Conservation (phyloP, 2,113 vertebrate genomes). For the Atlantisia rogersi region DNA sequence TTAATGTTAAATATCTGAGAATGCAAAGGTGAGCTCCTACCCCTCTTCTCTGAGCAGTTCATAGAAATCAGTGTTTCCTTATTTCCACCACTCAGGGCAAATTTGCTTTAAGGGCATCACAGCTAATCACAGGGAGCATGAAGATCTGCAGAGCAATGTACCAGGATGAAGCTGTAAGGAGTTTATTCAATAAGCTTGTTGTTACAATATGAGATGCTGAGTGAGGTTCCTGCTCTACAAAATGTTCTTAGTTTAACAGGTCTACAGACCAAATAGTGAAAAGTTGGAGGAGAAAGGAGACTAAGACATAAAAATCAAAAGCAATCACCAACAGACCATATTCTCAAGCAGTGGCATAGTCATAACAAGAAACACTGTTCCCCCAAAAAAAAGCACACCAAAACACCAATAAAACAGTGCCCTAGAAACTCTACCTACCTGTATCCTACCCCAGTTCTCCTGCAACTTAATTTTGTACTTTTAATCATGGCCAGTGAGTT, state of each 20-base stretch:
- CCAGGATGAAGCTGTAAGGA: neutral
- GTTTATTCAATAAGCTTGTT: neutral
- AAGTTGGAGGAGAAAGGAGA: neutral
- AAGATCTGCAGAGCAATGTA: neutral
- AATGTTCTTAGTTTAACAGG: neutral
- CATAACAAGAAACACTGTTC: neutral
- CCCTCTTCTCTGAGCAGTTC: neutral
- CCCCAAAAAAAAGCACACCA: neutral
- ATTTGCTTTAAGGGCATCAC: neutral
- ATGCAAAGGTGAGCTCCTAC: neutral
- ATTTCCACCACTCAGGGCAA: neutral
- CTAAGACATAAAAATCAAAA: neutral
- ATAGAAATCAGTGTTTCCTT: neutral
- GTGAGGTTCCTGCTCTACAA: neutral
- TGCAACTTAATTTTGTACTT: neutral
- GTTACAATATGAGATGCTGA: neutral
- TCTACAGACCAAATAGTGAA: neutral
- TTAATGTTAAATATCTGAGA: neutral
- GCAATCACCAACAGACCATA: neutral
- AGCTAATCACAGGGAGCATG: neutral
- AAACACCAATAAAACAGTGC: neutral
- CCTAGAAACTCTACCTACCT: neutral
- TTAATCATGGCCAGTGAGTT: neutral
- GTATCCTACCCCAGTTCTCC: neutral
- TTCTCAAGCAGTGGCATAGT: neutral